Base-by-base conservation (phyloP, 1,140 invertebrate genomes). In the Ectropis grisescens region DNA sequence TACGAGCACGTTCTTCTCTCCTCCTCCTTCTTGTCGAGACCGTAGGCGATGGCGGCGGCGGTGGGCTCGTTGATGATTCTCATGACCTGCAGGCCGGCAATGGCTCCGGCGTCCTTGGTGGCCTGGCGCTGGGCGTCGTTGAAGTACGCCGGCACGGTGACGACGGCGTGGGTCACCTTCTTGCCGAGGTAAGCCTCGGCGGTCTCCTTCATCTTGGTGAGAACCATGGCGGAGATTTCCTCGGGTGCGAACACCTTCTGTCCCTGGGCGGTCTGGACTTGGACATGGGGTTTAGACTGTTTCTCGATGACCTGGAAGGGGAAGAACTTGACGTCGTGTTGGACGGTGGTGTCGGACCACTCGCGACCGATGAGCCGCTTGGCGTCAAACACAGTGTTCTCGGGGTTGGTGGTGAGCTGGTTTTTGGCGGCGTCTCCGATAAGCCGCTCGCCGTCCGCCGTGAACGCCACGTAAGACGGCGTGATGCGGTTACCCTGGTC, bases 11-110 rank as follows among this genome's bases (percentile, higher is more conserved):
- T 99, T 99, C 84, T 98, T 98, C 80, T 99, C 98, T 29, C 97
- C n/a, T n/a, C 97, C 42, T 98, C 96, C 74, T 97, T 98, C 84
- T 99, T 99, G 85, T 99, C 98, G 44, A 99, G 86, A 83, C 98
- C 98, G 64, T 99, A 99, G 41, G 98, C 98, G 83, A 99, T 99
- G 41, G 98, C 98, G 33, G 98, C 98, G 2, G 98, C 98, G 14
- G 98, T 99, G n/a, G 98, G 98, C 78, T 99, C 98, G 74, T 99
- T 99, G 67, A 99, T 99, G 58, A 99, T 99, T 82, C 98, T 90
- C 94, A 99, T 97, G 1, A 99, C 97, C 53, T 93, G 92, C 26
- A 99, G 86, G 49, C 97, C 97, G 50, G 97, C 93, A 56, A 94
- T 94, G 8, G 88, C 88, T 54, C 93, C 93, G 41, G 93, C 93